These are phyloP conservation scores for Phocoena phocoena DNA, from an alignment of 2,113 vertebrate genomes.

Conservation along the genomic window DNA sequence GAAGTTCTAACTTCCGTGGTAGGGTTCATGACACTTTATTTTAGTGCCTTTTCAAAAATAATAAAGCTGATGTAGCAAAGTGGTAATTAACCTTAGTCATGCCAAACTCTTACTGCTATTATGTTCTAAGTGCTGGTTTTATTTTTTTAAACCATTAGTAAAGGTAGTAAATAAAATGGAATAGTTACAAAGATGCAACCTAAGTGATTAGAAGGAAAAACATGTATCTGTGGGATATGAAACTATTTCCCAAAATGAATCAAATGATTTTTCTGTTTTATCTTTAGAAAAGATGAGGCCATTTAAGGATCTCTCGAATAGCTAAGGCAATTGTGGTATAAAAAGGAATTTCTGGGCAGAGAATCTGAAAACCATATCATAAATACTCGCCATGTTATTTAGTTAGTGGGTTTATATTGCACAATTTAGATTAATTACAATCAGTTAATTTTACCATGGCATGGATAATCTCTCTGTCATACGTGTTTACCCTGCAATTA, in stretches of 20 bases:
- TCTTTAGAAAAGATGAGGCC: not conserved
- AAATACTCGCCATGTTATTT: not conserved
- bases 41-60: constrained; percentile 35
- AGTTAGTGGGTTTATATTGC: not conserved
- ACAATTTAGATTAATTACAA: constrained; percentile 18
- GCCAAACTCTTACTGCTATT: not conserved
- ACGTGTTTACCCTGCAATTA: constrained; percentile 43
- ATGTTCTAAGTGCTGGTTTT: not conserved
- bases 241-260: not conserved
- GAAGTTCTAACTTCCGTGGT: not conserved
- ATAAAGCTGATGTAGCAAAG: not conserved
- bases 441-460: not conserved
- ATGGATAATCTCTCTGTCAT: constrained; percentile 10
- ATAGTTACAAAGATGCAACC: not conserved
- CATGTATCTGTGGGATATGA: not conserved
- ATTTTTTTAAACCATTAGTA: not conserved
- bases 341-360: not conserved
- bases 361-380: not conserved
- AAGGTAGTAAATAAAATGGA: not conserved
- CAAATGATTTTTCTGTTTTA: not conserved
- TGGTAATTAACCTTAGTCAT: not conserved
- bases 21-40: constrained; percentile 1
- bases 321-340: not conserved
- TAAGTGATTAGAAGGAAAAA: not conserved
- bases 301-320: not conserved